phyloP scores from a whole-genome alignment of 30 jellyfish, hydroid and myxozoan species.

The Pseudorhiza aurosa region DNA sequence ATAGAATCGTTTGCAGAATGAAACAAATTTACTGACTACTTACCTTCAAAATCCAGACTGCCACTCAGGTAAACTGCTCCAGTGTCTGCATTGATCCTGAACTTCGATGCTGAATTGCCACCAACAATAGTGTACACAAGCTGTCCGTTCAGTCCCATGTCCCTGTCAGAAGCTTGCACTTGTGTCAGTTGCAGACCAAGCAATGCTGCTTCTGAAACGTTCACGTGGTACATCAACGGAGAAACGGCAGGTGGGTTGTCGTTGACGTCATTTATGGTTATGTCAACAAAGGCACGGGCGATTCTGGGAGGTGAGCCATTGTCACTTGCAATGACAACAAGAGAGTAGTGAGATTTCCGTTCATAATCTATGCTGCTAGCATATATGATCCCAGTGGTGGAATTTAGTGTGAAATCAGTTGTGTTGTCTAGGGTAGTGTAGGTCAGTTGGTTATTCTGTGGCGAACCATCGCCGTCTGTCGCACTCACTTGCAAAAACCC shows the following conservation, averaged over 20 bases:
- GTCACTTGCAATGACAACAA: conserved; percentile 84
- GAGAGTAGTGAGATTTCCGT: conserved; percentile 55
- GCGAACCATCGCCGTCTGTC: conserved; percentile 78
- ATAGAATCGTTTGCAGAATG: no score
- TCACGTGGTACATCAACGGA: conserved; percentile 48
- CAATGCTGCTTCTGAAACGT: conserved; percentile 88
- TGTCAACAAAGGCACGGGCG: conserved; percentile 72
- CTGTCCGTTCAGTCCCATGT: conserved; percentile 66
- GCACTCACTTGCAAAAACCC: conserved; percentile 68
- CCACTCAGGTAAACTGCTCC: conserved; percentile 71
- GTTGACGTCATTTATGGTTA: conserved; percentile 71
- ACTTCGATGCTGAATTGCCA: conserved; percentile 37
- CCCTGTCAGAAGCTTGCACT: conserved; percentile 82
- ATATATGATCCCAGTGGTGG: conserved; percentile 69
- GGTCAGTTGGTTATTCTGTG: conserved; percentile 13
- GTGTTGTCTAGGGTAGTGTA: conserved; percentile 74
- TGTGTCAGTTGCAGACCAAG: conserved; percentile 38
- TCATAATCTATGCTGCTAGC: conserved; percentile 67
- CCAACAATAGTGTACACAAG: conserved; percentile 49
- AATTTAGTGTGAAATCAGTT: conserved; percentile 63
- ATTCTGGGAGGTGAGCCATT: conserved; percentile 68
- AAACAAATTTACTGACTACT: no score
- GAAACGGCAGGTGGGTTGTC: conserved; percentile 78
- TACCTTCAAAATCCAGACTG: conserved; percentile 65
- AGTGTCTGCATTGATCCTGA: conserved; percentile 49